Evolutionary conservation across 2,113 vertebrate genomes (phyloP).

Genomic region (Cariama cristata): DNA sequence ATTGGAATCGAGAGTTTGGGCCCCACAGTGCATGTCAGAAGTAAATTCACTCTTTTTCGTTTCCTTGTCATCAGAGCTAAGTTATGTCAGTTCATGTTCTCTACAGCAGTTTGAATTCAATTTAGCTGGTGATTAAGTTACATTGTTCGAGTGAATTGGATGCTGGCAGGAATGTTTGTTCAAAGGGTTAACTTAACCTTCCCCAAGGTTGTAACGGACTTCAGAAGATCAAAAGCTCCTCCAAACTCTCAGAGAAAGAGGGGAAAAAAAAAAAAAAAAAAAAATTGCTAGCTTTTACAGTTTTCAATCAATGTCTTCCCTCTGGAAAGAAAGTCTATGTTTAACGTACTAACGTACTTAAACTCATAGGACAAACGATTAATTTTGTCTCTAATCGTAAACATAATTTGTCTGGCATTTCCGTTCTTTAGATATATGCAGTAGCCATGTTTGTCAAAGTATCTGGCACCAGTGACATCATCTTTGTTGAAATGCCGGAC

Average conservation of each 20-base stretch:
- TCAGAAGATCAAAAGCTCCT: constrained; percentile 51
- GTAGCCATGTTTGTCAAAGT: constrained; percentile 53
- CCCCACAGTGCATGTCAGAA: background rate
- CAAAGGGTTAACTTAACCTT: constrained; percentile 61
- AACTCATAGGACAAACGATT: background rate
- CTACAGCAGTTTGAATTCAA: constrained; percentile 34
- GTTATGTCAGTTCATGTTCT: background rate
- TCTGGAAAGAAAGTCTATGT: constrained; percentile 6
- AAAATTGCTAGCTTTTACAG: background rate
- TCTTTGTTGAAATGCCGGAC: constrained; percentile 2
- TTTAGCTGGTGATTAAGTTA: constrained; percentile 43
- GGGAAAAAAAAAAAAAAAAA: background rate
- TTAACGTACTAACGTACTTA: background rate
- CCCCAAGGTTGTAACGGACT: background rate
- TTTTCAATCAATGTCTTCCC: constrained; percentile 22
- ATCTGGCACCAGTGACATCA: constrained; percentile 57
- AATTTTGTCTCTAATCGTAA: constrained; percentile 16
- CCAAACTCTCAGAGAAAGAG: background rate
- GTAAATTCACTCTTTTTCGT: background rate
- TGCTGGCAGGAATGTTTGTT: constrained; percentile 31
- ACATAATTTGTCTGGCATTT: constrained; percentile 24
- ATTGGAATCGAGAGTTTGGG: background rate
- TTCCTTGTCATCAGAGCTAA: background rate
- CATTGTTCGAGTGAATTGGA: background rate
- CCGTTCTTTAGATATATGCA: constrained; percentile 46